A percentile compares a stretch with the other conserved stretches of the same genome.
These are phyloP conservation scores for Eurystomus gularis DNA, from an alignment of 2,113 vertebrate species.

Conservation along the genomic window DNA sequence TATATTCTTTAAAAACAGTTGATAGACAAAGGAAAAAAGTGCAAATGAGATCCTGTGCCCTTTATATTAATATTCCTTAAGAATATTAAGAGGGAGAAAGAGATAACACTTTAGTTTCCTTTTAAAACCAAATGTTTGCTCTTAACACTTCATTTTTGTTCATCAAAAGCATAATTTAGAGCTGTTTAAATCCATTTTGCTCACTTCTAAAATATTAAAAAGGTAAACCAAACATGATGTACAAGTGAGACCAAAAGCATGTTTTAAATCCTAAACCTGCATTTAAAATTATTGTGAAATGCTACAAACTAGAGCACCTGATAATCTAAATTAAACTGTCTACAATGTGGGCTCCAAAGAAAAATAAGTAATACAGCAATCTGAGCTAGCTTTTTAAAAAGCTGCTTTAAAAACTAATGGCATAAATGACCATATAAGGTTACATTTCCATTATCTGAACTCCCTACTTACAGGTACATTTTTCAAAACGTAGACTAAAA, in stretches of 20 bases:
- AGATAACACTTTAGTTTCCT: background rate
- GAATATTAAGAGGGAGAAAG: background rate
- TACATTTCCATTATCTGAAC: background rate
- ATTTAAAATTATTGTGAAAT: background rate
- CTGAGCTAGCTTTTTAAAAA: background rate
- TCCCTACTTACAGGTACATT: background rate
- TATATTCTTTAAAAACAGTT: background rate
- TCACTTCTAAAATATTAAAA: background rate
- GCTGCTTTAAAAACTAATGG: background rate
- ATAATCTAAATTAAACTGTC: background rate
- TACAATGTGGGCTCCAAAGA: background rate
- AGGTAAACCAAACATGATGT: background rate
- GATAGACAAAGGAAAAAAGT: background rate
- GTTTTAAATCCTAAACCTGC: background rate
- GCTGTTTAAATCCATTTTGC: background rate
- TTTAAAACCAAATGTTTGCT: background rate
- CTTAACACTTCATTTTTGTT: background rate
- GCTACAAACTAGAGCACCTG: background rate
- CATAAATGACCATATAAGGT: background rate
- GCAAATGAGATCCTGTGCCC: background rate
- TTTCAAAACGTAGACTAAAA: background rate
- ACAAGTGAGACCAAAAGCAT: background rate
- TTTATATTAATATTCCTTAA: background rate
- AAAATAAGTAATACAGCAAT: background rate
- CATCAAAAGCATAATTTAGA: background rate